Evolutionary conservation across 2,797 vertebrate species (phyloP).

Genomic region (Tapirus indicus): DNA sequence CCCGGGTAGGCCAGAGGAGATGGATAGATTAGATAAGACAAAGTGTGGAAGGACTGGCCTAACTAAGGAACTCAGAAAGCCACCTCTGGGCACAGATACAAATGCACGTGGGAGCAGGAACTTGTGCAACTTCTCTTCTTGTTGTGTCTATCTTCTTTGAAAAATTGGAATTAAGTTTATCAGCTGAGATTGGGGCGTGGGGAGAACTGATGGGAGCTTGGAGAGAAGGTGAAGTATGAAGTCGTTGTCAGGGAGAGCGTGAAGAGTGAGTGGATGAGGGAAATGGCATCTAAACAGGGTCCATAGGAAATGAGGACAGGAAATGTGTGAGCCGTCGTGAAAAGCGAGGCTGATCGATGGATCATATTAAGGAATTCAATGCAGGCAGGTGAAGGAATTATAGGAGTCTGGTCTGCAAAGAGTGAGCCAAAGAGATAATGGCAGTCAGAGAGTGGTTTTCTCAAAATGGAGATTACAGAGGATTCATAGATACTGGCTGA

Average conservation of each 20-base stretch:
- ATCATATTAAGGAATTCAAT: accelerated
- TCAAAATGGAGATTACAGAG: background rate
- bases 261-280: too few species aligned
- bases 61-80: too few species aligned
- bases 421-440: background rate
- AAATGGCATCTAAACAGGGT: too few species aligned
- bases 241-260: too few species aligned
- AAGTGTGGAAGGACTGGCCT: too few species aligned
- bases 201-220: background rate
- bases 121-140: background rate
- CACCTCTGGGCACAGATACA: too few species aligned
- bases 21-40: too few species aligned
- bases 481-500: background rate
- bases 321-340: background rate
- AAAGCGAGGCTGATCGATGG: background rate
- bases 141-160: background rate
- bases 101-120: background rate
- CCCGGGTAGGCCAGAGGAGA: too few species aligned
- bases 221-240: background rate
- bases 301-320: too few species aligned
- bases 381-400: background rate
- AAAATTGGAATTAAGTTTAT: background rate
- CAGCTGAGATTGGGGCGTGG: accelerated
- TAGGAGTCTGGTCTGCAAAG: background rate
- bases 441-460: accelerated